Base-by-base conservation (phyloP, 92 coral and sea anemone genomes). In the Heliopora coerulea region DNA sequence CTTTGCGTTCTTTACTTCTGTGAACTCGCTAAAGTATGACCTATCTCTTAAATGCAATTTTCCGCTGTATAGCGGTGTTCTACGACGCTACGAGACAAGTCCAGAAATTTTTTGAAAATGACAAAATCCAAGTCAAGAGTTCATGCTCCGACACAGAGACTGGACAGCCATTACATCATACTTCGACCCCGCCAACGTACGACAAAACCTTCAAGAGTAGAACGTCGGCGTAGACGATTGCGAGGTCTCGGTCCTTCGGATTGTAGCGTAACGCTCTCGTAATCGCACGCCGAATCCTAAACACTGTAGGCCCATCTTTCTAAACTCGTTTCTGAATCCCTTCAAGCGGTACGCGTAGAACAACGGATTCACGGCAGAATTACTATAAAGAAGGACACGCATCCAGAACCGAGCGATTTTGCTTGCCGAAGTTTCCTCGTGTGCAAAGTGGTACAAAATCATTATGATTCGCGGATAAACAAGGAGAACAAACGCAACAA, bases 391-490 rank as follows among this genome's bases (percentile, higher is more conserved):
- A 0, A 88, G 54, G 57, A 91, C 85, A 3, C 92, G 88, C 62
- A 88, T 86, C 97, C 97, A 91, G 67, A 91, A 91, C 18, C 87
- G 83, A 3, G 97, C 92, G 29, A 76, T 84, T 35, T 61, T 56
- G 46, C 88, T 82, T 2, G 72, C 40, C 9, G 84, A 50, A 0
- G 88, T 82, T 24, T 79, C 80, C 5, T 85, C 72, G 60, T 72
- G 72, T 5, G 79, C 87, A 64, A 91, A 88, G 49, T 88, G 97
- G 62, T 83, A 88, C 40, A 91, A 67, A 65, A 91, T 84, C 62
- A 91, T 68, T 17, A 91, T 75, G 8, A 91, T 91, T 2, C 97
- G 88, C 3, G 97, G 97, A 54, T 88, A 91, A 14, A 91, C 97
- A 39, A 91, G 87, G 8, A 84, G 20, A 13, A 85, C 80, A 33